Evolutionary conservation across 1,140 invertebrate genomes (phyloP), one percentile per base, ranked within the genome.

Genomic region (Theocolax elegans): DNA sequence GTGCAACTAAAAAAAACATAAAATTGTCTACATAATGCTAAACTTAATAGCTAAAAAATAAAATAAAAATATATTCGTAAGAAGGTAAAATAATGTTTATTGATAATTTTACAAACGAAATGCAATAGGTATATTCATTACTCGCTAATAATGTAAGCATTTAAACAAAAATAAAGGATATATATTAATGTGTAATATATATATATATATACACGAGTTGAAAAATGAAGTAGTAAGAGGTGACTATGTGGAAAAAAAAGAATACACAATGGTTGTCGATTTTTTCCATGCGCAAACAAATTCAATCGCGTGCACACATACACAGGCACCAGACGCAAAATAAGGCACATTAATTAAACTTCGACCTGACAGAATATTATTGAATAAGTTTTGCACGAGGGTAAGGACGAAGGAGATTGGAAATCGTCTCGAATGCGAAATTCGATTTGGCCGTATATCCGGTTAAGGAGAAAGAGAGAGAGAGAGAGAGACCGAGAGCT

Each of bases 361-460:
- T 67, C 25, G 62, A 13, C 9, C 13, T 46, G 25, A 21, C 1
- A 29, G 42, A 64, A 38, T 64, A 64, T 64, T 58, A 58, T 70
- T 53, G 58, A 69, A 62, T 69, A 44, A 69, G 67, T 69, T 69
- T 63, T 7, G 31, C 38, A 27, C n/a, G 2, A 49, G 54, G 9
- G 3, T 7, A 1, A 19, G 12, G 42, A 15, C 13, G 21, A 21
- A 46, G 58, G 17, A 53, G 38, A 60, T 69, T 69, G 58, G 48
- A 54, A 69, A 69, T 69, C 58, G 58, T 54, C 46, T 53, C 17
- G 67, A 62, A 62, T 69, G 48, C 21, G 35, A 62, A 62, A 70
- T 70, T 70, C 49, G 49, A 63, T 63, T 70, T 70, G 38, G 51
- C 44, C 27, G 25, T 38, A 67, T 59, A 67, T 59, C 42, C 25